Percentiles rank a stretch among this genome's conserved stretches.
Evolutionary conservation across 2,797 vertebrate genomes (phyloP).

Genomic region (Micropoecilia bifurca): DNA sequence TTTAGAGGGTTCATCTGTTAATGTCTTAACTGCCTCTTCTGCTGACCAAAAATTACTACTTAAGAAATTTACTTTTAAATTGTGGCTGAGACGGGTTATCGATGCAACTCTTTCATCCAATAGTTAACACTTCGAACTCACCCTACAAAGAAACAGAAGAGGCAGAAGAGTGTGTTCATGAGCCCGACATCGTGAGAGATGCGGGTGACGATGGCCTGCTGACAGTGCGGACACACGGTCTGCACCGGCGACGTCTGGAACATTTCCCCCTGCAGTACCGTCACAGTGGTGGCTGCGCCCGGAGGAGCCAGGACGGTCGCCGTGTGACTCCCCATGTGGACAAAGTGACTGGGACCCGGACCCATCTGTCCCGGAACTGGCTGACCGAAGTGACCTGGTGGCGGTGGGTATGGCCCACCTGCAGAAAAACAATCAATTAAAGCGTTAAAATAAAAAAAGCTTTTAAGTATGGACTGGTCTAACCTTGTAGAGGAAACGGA

Average conservation of each 20-base stretch:
- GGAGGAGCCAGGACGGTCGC: slow-evolving; percentile 91
- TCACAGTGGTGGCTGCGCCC: slow-evolving; percentile 91
- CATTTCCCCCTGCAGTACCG: slow-evolving; percentile 96
- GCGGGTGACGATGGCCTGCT: slow-evolving; percentile 95
- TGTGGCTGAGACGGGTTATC: neutral
- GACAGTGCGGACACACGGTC: slow-evolving; percentile 97
- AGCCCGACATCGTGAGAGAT: slow-evolving; percentile 94
- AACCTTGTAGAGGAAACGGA: neutral
- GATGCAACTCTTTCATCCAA: neutral
- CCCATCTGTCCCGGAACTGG: slow-evolving; percentile 79
- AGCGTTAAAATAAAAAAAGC: neutral
- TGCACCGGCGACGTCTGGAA: slow-evolving; percentile 94
- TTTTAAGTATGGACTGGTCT: no score
- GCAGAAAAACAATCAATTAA: slow-evolving; percentile 3
- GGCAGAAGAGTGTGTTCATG: slow-evolving; percentile 97
- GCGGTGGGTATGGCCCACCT: slow-evolving; percentile 75
- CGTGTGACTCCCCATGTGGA: slow-evolving; percentile 87
- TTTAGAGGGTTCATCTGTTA: neutral
- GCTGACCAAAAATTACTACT: neutral
- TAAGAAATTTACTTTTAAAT: neutral
- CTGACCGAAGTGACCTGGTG: slow-evolving; percentile 77
- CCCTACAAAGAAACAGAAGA: slow-evolving; percentile 99
- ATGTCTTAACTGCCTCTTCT: neutral
- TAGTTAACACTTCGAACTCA: slow-evolving; percentile 66
- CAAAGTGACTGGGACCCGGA: slow-evolving; percentile 79